Evolutionary conservation across 2,797 vertebrate genomes (phyloP).

Genomic region (Microhierax caerulescens): DNA sequence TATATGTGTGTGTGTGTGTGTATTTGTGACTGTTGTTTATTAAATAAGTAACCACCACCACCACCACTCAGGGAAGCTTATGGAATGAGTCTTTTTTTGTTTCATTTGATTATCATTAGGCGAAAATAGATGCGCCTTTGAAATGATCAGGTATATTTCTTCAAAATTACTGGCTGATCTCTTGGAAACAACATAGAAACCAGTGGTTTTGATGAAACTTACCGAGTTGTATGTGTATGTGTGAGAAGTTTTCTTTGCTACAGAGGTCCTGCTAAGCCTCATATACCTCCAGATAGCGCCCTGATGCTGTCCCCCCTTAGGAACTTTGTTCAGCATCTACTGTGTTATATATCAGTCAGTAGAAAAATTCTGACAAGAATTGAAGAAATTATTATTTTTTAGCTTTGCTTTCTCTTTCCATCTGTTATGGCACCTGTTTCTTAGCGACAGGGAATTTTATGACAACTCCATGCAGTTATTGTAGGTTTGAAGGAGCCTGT

Average conservation of each 20-base stretch:
- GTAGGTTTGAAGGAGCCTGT: background rate
- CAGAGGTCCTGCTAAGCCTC: background rate
- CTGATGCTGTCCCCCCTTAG: background rate
- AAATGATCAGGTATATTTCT: background rate
- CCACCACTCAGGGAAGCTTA: background rate
- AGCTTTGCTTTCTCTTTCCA: background rate
- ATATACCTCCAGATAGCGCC: background rate
- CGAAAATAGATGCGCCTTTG: background rate
- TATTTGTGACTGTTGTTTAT: background rate
- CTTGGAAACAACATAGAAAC: background rate
- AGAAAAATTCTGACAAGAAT: background rate
- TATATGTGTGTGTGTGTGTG: rapidly evolving
- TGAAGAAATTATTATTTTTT: background rate
- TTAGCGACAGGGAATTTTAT: background rate
- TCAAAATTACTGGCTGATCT: background rate
- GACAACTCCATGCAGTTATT: background rate
- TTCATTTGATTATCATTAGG: background rate
- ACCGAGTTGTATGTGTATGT: background rate
- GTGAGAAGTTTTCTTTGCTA: background rate
- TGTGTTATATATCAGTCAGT: background rate
- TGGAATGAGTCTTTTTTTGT: background rate
- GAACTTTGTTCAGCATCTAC: background rate
- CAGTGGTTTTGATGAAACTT: background rate
- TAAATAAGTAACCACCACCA: rapidly evolving
- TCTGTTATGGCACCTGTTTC: background rate